Base-by-base conservation (phyloP, 2,888 invertebrate species). In the Pyrrhia umbra region DNA sequence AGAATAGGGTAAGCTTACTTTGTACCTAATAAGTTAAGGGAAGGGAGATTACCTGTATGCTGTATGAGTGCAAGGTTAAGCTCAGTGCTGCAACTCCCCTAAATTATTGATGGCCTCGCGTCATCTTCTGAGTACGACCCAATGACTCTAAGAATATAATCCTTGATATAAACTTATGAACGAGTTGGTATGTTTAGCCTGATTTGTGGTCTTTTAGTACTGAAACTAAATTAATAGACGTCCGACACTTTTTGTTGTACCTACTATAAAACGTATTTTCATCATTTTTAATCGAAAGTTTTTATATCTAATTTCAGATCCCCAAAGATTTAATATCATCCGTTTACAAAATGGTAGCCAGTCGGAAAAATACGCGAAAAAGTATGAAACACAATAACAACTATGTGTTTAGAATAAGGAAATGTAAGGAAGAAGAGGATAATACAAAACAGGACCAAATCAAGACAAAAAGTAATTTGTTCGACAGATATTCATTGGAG, bases 261-360 rank as follows among this genome's bases (percentile, higher is more conserved):
- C n/a, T n/a, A 30, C 13, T n/a, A n/a, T n/a, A n/a, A 27, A 27
- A 27, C 9, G 10, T 30, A 13, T 30, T 30, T 13, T 0, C 13
- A 13, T 13, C 13, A 6, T 25, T 62, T 8, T 21, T 21, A 50
- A 9, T 27, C 2, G 1, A 1, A 1, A n/a, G 0, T 10, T 42
- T 21, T 21, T 0, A 6, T 47, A 6, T 46, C 27, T 45, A 8
- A 34, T 89, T 91, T 23, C 88, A 95, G 92, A 96, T 97, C 77
- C 98, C 98, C 0, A 96, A 96, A 82, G 97, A 98, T 45, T 92
- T 98, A 56, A 96, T 98, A 77, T 93, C 96, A 49, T 96, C 96
- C 39, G 96, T 97, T 47, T 97, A 97, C 88, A 96, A 96, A 82
- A 92, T 98, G 83, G 97, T 97, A 0, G 96, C 96, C 0, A 97